Base-by-base conservation (phyloP, 2,888 invertebrate genomes). In the Sycophila texana region DNA sequence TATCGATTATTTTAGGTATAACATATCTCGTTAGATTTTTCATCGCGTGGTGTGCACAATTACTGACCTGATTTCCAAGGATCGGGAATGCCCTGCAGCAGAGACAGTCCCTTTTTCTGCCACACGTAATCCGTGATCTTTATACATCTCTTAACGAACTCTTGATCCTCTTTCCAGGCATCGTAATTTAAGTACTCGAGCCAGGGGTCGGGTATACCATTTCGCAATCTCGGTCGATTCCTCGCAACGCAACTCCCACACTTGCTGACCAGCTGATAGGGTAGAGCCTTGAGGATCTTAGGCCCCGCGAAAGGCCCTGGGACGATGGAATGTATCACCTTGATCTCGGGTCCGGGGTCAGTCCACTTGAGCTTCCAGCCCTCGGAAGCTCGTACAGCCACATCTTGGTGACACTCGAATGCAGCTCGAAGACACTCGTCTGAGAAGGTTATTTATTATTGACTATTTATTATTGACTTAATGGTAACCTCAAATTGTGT, bases 71-170 rank as follows among this genome's bases (percentile, higher is more conserved):
- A 1, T 72, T 78, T 85, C 85, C 85, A 86, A 57, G 86, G 85
- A 80, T 86, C 85, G 1, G 86, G 86, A 63, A 86, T 86, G n/a
- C 86, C 86, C 70, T 86, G 86, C 1, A 82, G 77, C 20, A 85
- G 53, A 0, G 84, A 60, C 2, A 86, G 60, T 16, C 85, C 83
- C 12, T 83, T 77, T 5, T 82, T 55, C 14, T 77, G 84, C 84
- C 84, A 84, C 5, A 84, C 80, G 1, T 75, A 80, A 7, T 84
- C 81, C 10, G 84, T 85, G 12, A 84, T 39, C 57, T 81, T 66
- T 13, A 78, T 61, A 51, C 81, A 80, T n/a, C 82, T 76, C 47
- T 76, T 77, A 26, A 78, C 79, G 7, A 83, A 53, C n/a, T 79
- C 13, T 53, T 14, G 39, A 39, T 74, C 66, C 26, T 81, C 83